Base-by-base conservation (phyloP, 2,888 invertebrate genomes). In the Glyphotaelius pellucidus region DNA sequence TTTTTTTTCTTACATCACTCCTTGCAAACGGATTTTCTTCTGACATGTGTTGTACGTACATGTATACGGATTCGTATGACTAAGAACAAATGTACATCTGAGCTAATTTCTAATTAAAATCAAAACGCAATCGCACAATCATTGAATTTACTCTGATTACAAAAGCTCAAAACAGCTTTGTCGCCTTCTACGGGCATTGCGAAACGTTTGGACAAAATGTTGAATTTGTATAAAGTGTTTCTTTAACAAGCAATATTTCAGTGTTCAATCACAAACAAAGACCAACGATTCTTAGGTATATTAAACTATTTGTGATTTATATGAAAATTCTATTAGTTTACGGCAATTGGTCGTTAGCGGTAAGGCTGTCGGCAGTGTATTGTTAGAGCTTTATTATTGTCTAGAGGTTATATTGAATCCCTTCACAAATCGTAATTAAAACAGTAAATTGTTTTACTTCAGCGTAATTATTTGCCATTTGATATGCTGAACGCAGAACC, bases 381-480 rank as follows among this genome's bases (percentile, higher is more conserved):
- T 86, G 47, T 42, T 86, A 38, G n/a, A 86, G 42, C 38, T n/a
- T 86, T 86, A 30, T n/a, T 86, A 52, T 86, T 86, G 15, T 86
- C 47, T 47, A 9, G 86, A 47, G 86, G 47, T 89, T 79, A 32
- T 89, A 89, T 89, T 89, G 32, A 38, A 79, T 80, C 80, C 89
- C 89, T 89, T 89, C 89, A 89, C 80, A 79, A 80, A 89, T 25
- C 79, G 89, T 79, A 89, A 89, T 89, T 89, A 89, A 89, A 80
- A 67, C 88, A 67, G 67, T 79, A 32, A 79, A 88, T 88, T 31
- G 88, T 15, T 67, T 67, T 67, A 67, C 67, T 67, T 67, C 25
- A 67, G 67, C 81, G 32, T 89, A 89, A 89, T 89, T 89, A 79
- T 89, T 89, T 42, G 19, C 80, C 80, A 42, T 47, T 83, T 86